Conservation (phyloP, 2,113 vertebrate genomes). For the Toxotes chatareus region DNA sequence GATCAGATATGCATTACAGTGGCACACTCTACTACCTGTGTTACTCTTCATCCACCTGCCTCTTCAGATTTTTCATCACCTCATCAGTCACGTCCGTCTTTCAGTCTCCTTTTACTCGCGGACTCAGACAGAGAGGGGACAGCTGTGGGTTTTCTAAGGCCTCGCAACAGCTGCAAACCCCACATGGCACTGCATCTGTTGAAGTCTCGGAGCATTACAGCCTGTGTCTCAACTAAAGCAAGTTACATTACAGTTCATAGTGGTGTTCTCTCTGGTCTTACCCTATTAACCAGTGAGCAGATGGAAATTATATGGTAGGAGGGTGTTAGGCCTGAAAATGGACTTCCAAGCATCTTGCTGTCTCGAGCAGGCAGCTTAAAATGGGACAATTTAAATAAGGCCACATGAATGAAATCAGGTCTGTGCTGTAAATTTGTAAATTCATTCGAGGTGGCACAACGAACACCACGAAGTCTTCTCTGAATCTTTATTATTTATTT, state of each 20-base stretch:
- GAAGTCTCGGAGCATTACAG: slow-evolving; percentile 40
- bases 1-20: slow-evolving; percentile 8
- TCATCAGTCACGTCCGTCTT: slow-evolving; percentile 66
- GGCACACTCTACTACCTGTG: slow-evolving; percentile 45
- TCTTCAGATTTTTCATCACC: slow-evolving; percentile 43
- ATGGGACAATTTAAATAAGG: slow-evolving; percentile 62
- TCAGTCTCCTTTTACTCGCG: slow-evolving; percentile 47
- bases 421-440: slow-evolving; percentile 57
- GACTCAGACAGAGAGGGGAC: slow-evolving; percentile 59
- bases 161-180: slow-evolving; percentile 76
- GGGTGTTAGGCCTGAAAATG: slow-evolving; percentile 53
- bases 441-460: slow-evolving; percentile 45
- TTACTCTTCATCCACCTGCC: slow-evolving; percentile 48
- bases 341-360: slow-evolving; percentile 41
- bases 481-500: slow-evolving; percentile 71
- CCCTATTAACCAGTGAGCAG: slow-evolving; percentile 71
- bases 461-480: slow-evolving; percentile 46
- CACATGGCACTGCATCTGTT: slow-evolving; percentile 74
- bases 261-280: slow-evolving; percentile 56
- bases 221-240: slow-evolving; percentile 39
- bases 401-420: slow-evolving; percentile 64
- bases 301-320: slow-evolving; percentile 61
- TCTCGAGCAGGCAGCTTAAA: slow-evolving; percentile 42
- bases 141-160: slow-evolving; percentile 71
- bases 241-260: slow-evolving; percentile 57